These are phyloP conservation scores for Penaeus chinensis DNA, from an alignment of 1,140 invertebrate genomes.

Conservation along the genomic window DNA sequence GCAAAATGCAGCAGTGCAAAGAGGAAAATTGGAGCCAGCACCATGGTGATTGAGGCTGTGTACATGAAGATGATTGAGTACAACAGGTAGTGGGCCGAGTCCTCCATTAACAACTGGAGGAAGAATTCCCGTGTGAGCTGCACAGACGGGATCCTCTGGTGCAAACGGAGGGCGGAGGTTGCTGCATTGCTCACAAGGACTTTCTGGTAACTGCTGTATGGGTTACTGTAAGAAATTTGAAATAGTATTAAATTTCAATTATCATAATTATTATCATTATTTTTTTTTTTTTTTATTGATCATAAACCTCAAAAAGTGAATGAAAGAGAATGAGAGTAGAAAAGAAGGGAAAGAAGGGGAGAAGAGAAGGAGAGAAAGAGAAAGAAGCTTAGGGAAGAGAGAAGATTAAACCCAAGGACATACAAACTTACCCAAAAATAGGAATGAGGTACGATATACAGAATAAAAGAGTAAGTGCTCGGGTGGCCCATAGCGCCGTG, in stretches of 20 bases:
- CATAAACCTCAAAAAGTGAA: neutral
- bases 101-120: conserved; percentile 83
- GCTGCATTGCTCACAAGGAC: conserved; percentile 91
- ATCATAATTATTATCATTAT: neutral
- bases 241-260: neutral
- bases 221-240: conserved; percentile 74
- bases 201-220: conserved; percentile 89
- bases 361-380: too few relatives aligned
- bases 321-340: too few relatives aligned
- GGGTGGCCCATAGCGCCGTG: conserved; percentile 83
- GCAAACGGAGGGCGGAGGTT: conserved; percentile 90
- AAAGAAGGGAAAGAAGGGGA: too few relatives aligned
- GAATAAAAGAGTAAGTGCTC: conserved; percentile 85
- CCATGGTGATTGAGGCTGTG: conserved; percentile 89
- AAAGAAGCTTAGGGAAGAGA: conserved; percentile 47
- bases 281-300: neutral
- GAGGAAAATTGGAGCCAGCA: conserved; percentile 87
- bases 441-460: conserved; percentile 87
- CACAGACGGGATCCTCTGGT: conserved; percentile 88
- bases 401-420: neutral
- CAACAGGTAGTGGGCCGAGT: conserved; percentile 96
- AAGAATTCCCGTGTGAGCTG: conserved; percentile 85
- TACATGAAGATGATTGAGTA: conserved; percentile 95
- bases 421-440: conserved; percentile 82
- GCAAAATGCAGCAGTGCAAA: conserved; percentile 92